Percentiles rank a stretch among this genome's conserved stretches.
Evolutionary conservation across 2,113 vertebrate genomes (phyloP).

Genomic region (Pipra filicauda): DNA sequence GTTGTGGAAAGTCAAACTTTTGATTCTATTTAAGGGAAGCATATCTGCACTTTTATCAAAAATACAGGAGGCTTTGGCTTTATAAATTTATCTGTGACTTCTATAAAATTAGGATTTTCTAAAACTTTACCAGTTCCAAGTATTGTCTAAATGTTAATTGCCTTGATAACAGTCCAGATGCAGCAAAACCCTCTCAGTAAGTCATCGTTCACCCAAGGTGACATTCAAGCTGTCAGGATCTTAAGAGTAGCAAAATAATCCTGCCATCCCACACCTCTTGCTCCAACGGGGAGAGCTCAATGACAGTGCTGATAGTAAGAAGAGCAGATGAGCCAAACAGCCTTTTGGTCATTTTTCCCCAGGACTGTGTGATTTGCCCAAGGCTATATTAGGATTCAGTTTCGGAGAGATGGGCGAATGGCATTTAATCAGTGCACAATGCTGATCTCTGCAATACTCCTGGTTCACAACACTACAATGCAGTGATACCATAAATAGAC

Average conservation of each 20-base stretch:
- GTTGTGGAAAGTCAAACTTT: neutral
- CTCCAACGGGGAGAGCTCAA: neutral
- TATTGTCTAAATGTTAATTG: neutral
- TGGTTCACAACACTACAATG: neutral
- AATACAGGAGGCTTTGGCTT: neutral
- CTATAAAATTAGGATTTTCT: neutral
- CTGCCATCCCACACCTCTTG: neutral
- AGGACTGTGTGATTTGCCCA: neutral
- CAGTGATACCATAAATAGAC: slow-evolving; percentile 10
- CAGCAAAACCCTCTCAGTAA: neutral
- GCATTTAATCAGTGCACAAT: neutral
- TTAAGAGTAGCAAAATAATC: neutral
- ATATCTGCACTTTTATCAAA: neutral
- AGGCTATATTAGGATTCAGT: neutral
- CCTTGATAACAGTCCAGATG: neutral
- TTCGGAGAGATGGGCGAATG: neutral
- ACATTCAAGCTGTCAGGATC: slow-evolving; percentile 27
- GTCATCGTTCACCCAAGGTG: slow-evolving; percentile 30
- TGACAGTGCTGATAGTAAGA: neutral
- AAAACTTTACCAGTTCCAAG: neutral
- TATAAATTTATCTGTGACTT: neutral
- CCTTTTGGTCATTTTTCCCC: neutral
- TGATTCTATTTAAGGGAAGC: neutral
- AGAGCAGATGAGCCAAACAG: neutral
- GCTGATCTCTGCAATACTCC: slow-evolving; percentile 37